Evolutionary conservation across 2,113 vertebrate genomes (phyloP).

Genomic region (Odocoileus virginianus): DNA sequence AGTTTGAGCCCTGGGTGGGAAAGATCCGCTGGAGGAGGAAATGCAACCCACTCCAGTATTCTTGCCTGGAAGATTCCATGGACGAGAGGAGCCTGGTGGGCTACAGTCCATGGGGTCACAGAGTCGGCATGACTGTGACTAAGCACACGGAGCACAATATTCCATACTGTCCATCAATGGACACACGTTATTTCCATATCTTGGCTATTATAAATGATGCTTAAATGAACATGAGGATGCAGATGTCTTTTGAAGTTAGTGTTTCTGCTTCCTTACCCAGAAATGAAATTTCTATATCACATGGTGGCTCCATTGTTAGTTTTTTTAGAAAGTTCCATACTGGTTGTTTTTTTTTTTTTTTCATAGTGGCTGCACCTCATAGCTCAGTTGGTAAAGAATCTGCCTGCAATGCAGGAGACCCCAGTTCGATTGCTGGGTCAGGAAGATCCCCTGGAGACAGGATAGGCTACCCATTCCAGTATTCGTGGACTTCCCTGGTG

Average conservation of each 20-base stretch:
- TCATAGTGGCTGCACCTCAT: neutral
- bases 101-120: neutral
- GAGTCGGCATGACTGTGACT: fast-evolving
- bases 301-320: neutral
- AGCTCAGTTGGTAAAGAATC: neutral
- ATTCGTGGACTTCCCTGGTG: too few species aligned
- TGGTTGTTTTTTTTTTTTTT: neutral
- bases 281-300: neutral
- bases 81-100: neutral
- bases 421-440: too few species aligned
- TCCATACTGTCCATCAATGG: neutral
- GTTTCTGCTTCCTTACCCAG: neutral
- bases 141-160: neutral
- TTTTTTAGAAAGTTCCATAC: neutral
- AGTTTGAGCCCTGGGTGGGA: neutral
- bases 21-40: neutral
- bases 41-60: neutral
- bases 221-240: neutral
- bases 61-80: neutral
- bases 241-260: neutral
- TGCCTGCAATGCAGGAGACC: neutral
- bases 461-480: too few species aligned
- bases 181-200: neutral
- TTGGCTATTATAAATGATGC: neutral
- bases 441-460: too few species aligned